A percentile compares a stretch with the other conserved stretches of the same genome.
phyloP scores from a whole-genome alignment of 2,888 invertebrate genomes.

The Tetheella fluctuosa region DNA sequence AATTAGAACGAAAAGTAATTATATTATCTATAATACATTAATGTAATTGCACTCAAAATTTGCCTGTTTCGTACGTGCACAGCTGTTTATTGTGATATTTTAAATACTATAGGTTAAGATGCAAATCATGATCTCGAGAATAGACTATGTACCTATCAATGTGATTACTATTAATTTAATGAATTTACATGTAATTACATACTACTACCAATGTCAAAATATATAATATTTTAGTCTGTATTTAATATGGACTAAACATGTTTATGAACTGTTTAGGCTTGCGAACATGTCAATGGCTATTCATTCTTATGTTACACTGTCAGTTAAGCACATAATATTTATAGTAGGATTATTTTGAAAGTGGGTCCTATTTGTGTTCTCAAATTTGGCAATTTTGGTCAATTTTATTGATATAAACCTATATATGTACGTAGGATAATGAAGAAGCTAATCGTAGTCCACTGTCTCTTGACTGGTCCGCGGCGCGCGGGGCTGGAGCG shows the following conservation, averaged over 20 bases:
- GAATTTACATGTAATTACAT: slow-evolving; percentile 43
- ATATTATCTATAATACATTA: slow-evolving; percentile 67
- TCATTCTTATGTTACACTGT: slow-evolving; percentile 38
- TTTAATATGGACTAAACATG: slow-evolving; percentile 59
- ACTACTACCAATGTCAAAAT: slow-evolving; percentile 48
- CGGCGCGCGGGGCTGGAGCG: slow-evolving; percentile 19
- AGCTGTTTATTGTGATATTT: slow-evolving; percentile 85
- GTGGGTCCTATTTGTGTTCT: slow-evolving; percentile 35
- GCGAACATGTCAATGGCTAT: slow-evolving; percentile 44
- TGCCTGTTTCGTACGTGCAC: slow-evolving; percentile 85
- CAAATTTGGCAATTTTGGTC: slow-evolving; percentile 71
- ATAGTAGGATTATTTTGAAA: slow-evolving; percentile 33
- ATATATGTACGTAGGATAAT: slow-evolving; percentile 68
- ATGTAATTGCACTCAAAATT: slow-evolving; percentile 83
- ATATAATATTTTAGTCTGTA: slow-evolving; percentile 56
- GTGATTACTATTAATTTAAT: slow-evolving; percentile 73
- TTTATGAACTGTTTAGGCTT: slow-evolving; percentile 53
- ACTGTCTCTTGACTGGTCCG: slow-evolving; percentile 36
- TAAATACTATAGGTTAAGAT: slow-evolving; percentile 81
- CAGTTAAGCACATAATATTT: slow-evolving; percentile 29
- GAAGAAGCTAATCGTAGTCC: slow-evolving; percentile 62
- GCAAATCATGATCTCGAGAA: slow-evolving; percentile 75
- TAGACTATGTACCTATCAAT: slow-evolving; percentile 77
- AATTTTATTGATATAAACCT: slow-evolving; percentile 69
- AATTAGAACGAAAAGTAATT: slow-evolving; percentile 65